Percentiles rank a stretch among this genome's conserved stretches.
These are phyloP conservation scores for Pocillopora damicornis DNA, from an alignment of 64 coral and sea anemone genomes.

Conservation along the genomic window DNA sequence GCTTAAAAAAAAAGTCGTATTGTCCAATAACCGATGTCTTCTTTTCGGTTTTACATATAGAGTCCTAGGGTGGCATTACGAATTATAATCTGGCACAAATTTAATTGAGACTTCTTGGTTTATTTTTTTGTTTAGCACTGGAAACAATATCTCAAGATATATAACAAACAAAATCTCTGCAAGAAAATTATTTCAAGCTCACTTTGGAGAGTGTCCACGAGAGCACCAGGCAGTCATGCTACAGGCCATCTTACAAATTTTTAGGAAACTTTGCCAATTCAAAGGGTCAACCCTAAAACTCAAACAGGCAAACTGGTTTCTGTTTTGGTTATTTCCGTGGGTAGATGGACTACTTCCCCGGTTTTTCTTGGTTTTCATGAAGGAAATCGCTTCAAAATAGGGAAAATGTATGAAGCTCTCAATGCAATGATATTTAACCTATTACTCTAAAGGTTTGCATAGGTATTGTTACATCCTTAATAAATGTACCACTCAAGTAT, in stretches of 20 bases:
- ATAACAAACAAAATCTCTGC: too few species aligned
- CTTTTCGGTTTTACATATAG: too few species aligned
- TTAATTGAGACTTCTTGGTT: too few species aligned
- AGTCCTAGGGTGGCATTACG: too few species aligned
- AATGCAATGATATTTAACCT: too few species aligned
- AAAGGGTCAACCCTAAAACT: neutral
- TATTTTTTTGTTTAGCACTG: too few species aligned
- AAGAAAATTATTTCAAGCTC: too few species aligned
- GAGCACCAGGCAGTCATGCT: slow-evolving; percentile 49
- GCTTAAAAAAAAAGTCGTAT: too few species aligned
- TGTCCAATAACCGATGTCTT: too few species aligned
- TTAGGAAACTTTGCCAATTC: slow-evolving; percentile 40
- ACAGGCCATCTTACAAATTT: slow-evolving; percentile 54
- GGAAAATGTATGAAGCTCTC: slow-evolving; percentile 5
- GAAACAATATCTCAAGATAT: too few species aligned
- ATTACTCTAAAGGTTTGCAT: neutral
- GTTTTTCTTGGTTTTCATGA: neutral
- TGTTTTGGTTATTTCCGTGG: neutral
- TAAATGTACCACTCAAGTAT: neutral
- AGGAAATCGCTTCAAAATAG: neutral
- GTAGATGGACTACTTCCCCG: slow-evolving; percentile 11
- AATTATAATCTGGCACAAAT: too few species aligned
- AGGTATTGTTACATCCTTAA: slow-evolving; percentile 4
- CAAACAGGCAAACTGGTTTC: too few species aligned
- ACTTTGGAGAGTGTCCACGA: slow-evolving; percentile 8